A percentile compares a stretch with the other conserved stretches of the same genome.
Conservation (phyloP, 2,888 invertebrate species). For the Clitarchus hookeri region DNA sequence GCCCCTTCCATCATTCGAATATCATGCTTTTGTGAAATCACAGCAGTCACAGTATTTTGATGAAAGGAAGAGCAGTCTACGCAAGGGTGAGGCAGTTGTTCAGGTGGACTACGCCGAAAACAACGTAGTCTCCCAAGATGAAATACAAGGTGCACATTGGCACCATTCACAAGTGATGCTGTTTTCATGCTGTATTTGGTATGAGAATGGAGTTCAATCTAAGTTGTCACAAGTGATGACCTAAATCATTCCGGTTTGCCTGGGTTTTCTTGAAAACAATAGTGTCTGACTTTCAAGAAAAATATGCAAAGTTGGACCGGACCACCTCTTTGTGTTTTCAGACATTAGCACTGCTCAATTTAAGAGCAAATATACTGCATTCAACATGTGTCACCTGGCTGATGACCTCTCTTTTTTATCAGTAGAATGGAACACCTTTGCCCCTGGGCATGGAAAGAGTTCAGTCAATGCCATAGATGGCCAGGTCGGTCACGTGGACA, state of each 20-base stretch:
- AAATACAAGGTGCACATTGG: neutral
- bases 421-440: neutral
- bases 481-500: neutral
- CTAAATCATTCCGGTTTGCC: neutral
- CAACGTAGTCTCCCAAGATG: neutral
- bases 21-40: too few relatives aligned
- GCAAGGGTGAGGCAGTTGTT: too few relatives aligned
- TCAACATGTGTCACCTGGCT: neutral
- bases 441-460: conserved; percentile 20
- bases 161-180: neutral
- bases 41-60: too few relatives aligned
- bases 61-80: too few relatives aligned
- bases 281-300: neutral
- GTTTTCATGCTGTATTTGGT: neutral
- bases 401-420: neutral
- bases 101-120: too few relatives aligned
- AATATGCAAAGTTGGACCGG: neutral
- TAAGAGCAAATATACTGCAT: neutral
- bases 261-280: neutral
- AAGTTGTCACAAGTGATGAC: neutral
- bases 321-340: neutral
- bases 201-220: neutral
- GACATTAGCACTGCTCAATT: neutral
- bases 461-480: conserved; percentile 3
- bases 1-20: too few relatives aligned